Percentiles rank a stretch among this genome's conserved stretches.
Conservation (phyloP, 2,888 invertebrate genomes). For the Amphipoea lucens region DNA sequence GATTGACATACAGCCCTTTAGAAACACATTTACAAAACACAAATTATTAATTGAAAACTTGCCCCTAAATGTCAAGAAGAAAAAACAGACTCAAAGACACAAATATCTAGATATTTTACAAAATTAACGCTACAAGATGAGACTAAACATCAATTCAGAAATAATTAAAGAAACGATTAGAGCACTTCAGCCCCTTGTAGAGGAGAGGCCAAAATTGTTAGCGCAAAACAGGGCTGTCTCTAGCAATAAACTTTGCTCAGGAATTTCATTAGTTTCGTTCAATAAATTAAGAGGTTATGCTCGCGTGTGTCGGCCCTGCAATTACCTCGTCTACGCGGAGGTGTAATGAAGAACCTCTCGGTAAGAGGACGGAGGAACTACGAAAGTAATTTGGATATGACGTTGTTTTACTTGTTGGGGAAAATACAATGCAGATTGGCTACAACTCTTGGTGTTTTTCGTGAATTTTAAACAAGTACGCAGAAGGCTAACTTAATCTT, state of each 20-base stretch:
- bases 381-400: slow-evolving; percentile 72
- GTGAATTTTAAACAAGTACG: not conserved
- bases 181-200: slow-evolving; percentile 72
- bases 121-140: slow-evolving; percentile 76
- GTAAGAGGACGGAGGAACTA: slow-evolving; percentile 66
- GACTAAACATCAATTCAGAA: slow-evolving; percentile 85
- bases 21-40: slow-evolving; percentile 1
- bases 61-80: not conserved
- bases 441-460: not conserved
- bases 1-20: not conserved
- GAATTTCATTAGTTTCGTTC: slow-evolving; percentile 91
- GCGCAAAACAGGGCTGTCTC: slow-evolving; percentile 87
- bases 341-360: slow-evolving; percentile 87
- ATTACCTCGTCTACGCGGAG: slow-evolving; percentile 86
- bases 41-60: not conserved
- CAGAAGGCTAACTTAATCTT: not conserved
- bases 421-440: slow-evolving; percentile 25
- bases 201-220: slow-evolving; percentile 84
- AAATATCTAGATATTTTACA: slow-evolving; percentile 63
- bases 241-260: slow-evolving; percentile 88
- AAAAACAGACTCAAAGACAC: not conserved
- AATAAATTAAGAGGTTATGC: slow-evolving; percentile 91
- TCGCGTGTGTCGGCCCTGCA: slow-evolving; percentile 90
- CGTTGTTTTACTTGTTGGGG: slow-evolving; percentile 35
- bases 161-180: slow-evolving; percentile 90